phyloP scores from a whole-genome alignment of 2,888 invertebrate genomes.

The Nomada flava region DNA sequence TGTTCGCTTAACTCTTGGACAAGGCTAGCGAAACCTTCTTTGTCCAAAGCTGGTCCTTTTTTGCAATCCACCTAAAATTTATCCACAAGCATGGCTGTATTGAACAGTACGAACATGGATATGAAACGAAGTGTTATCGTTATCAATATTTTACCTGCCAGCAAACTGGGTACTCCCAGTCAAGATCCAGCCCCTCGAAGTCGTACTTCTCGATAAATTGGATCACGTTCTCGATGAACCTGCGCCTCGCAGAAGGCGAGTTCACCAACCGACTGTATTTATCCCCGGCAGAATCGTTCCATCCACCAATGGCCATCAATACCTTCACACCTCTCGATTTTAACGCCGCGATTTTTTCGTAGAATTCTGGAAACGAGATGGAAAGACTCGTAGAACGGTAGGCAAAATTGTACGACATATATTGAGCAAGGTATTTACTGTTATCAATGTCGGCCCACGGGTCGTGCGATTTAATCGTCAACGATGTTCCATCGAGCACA shows the following conservation, averaged over 20 bases:
- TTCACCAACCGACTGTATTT: constrained; percentile 94
- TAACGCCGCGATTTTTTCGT: constrained; percentile 92
- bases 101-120: neutral
- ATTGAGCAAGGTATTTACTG: constrained; percentile 85
- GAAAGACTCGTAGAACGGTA: no score
- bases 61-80: constrained; percentile 90
- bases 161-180: constrained; percentile 97
- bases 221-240: constrained; percentile 90
- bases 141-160: constrained; percentile 87
- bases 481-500: constrained; percentile 90
- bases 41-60: constrained; percentile 93
- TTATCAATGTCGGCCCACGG: constrained; percentile 96
- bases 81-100: neutral
- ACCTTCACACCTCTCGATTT: constrained; percentile 92
- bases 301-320: constrained; percentile 95
- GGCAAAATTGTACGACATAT: neutral
- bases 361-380: constrained; percentile 88
- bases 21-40: constrained; percentile 90
- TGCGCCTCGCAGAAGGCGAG: constrained; percentile 88
- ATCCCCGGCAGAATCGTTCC: constrained; percentile 97
- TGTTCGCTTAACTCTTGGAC: constrained; percentile 90
- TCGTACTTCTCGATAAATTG: constrained; percentile 92
- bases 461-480: constrained; percentile 94
- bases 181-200: constrained; percentile 96
- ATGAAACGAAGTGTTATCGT: neutral